These are phyloP conservation scores for Tubulanus polymorphus DNA, from an alignment of 2,888 invertebrate species.

Conservation along the genomic window DNA sequence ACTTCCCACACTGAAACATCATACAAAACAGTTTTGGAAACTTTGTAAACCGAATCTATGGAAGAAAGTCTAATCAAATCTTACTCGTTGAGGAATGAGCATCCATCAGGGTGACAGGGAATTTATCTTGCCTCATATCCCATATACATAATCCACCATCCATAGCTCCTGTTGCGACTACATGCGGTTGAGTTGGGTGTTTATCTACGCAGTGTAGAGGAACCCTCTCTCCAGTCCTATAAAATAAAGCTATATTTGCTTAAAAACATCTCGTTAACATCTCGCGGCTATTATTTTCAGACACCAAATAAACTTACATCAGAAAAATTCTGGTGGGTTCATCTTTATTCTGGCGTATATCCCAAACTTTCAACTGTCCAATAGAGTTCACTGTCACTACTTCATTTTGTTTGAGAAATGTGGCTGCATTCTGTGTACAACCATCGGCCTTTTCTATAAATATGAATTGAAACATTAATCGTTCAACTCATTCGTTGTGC, in stretches of 20 bases:
- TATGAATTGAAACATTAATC: background rate
- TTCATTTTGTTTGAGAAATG: slow-evolving; percentile 71
- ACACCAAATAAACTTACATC: slow-evolving; percentile 60
- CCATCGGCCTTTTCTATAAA: slow-evolving; percentile 70
- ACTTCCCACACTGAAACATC: slow-evolving; percentile 69
- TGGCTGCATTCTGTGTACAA: slow-evolving; percentile 72
- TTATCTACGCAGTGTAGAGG: slow-evolving; percentile 68
- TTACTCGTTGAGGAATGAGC: slow-evolving; percentile 64
- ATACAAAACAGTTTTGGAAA: slow-evolving; percentile 2
- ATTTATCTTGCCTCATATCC: slow-evolving; percentile 81
- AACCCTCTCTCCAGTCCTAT: slow-evolving; percentile 44
- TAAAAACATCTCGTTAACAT: background rate
- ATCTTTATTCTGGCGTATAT: slow-evolving; percentile 65
- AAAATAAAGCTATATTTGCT: slow-evolving; percentile 14
- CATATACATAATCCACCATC: slow-evolving; percentile 83
- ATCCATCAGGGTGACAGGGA: slow-evolving; percentile 75
- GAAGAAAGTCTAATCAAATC: slow-evolving; percentile 9
- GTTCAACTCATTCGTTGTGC: no score
- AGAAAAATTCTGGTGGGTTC: slow-evolving; percentile 69
- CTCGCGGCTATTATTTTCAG: background rate
- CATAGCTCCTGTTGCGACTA: slow-evolving; percentile 76
- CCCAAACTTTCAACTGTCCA: slow-evolving; percentile 88
- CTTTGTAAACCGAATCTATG: background rate
- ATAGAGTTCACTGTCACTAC: slow-evolving; percentile 80
- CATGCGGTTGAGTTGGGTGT: slow-evolving; percentile 84